phyloP scores from a whole-genome alignment of 1,140 invertebrate genomes.

The Hydropsyche tenuis region DNA sequence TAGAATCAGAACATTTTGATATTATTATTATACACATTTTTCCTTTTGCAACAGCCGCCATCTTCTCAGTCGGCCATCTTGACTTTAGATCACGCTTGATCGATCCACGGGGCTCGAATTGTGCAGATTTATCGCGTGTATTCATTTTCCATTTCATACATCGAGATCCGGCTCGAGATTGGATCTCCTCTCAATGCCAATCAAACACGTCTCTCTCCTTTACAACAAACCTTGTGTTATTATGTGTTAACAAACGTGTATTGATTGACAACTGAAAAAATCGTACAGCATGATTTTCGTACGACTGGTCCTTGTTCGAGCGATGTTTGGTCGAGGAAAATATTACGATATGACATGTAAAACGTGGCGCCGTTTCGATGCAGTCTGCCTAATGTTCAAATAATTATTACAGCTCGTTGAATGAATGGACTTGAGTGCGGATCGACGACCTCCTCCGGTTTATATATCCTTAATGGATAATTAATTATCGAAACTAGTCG shows the following conservation, averaged over 20 bases:
- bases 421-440: not conserved
- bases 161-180: conserved; percentile 29
- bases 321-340: no score
- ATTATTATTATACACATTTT: no score
- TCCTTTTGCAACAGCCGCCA: no score
- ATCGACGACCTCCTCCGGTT: not conserved
- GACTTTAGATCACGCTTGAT: not conserved
- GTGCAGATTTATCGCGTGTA: conserved; percentile 38
- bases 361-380: no score
- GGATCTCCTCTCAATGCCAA: conserved; percentile 28
- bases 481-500: conserved; percentile 11
- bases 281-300: no score
- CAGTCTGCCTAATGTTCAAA: not conserved
- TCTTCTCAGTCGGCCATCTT: not conserved
- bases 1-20: no score
- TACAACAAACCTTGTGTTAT: not conserved
- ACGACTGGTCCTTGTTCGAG: no score
- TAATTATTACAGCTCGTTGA: not conserved
- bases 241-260: no score
- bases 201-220: conserved; percentile 21
- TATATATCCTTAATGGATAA: conserved; percentile 11
- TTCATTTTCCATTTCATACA: conserved; percentile 7
- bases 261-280: no score
- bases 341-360: no score
- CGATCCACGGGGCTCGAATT: conserved; percentile 24